Evolutionary conservation across 1,140 invertebrate species (phyloP).

Genomic region (Tyrophagus putrescentiae): DNA sequence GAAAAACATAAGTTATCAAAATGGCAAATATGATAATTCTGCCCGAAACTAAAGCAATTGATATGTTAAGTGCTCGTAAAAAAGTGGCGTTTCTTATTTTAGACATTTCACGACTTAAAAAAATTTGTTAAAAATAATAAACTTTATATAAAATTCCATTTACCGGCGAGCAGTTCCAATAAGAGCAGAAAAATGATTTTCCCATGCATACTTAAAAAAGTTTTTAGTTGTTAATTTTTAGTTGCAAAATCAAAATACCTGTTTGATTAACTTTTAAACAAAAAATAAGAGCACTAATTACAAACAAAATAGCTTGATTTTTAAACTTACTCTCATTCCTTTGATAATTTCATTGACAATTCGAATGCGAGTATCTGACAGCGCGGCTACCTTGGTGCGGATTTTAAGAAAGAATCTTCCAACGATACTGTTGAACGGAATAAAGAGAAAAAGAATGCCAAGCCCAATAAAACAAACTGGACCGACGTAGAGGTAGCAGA

Average conservation of each 20-base stretch:
- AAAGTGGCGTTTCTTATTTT: slow-evolving; percentile 49
- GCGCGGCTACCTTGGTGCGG: slow-evolving; percentile 7
- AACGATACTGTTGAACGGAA: slow-evolving; percentile 34
- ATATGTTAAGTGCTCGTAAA: slow-evolving; percentile 49
- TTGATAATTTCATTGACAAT: slow-evolving; percentile 83
- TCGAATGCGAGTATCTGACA: slow-evolving; percentile 22
- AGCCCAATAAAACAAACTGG: slow-evolving; percentile 35
- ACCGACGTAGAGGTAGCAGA: slow-evolving; percentile 29
- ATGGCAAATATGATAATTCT: slow-evolving; percentile 55
- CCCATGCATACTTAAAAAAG: slow-evolving; percentile 58
- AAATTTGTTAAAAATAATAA: slow-evolving; percentile 19
- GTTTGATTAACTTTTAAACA: slow-evolving; percentile 77
- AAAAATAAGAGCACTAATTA: slow-evolving; percentile 77
- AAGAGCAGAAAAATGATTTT: slow-evolving; percentile 54
- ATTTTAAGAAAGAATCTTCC: slow-evolving; percentile 20
- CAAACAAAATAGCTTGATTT: too few species aligned
- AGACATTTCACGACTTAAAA: slow-evolving; percentile 47
- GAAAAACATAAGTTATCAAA: slow-evolving; percentile 48
- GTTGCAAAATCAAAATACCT: too few species aligned
- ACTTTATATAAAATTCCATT: slow-evolving; percentile 23
- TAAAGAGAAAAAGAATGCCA: slow-evolving; percentile 34
- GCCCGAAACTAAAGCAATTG: slow-evolving; percentile 37
- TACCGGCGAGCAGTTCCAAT: slow-evolving; percentile 42
- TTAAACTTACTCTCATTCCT: slow-evolving; percentile 69
- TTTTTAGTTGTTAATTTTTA: too few species aligned